phyloP scores from a whole-genome alignment of 1,140 invertebrate genomes.

The Hycleus cichorii region DNA sequence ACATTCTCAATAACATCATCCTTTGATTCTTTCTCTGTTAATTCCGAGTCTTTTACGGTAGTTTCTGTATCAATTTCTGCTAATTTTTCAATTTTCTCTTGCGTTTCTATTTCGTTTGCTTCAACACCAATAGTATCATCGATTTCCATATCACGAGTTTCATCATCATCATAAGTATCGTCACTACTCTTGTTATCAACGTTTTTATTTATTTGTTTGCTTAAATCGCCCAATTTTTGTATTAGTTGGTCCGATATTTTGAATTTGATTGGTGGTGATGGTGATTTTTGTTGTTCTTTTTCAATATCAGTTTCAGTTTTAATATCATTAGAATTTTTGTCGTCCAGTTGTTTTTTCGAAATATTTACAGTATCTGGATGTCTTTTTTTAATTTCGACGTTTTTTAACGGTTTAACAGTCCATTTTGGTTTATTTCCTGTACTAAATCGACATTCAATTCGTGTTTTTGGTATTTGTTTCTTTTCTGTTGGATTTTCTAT shows the following conservation, averaged over 20 bases:
- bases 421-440: too few species aligned
- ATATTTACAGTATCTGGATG: neutral
- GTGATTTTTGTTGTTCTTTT: neutral
- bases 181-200: neutral
- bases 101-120: slow-evolving; percentile 3
- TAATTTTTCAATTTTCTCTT: slow-evolving; percentile 6
- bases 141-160: neutral
- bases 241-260: slow-evolving; percentile 33
- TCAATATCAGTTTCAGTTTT: neutral
- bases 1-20: neutral
- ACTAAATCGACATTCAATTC: too few species aligned
- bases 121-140: neutral
- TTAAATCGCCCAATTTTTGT: slow-evolving; percentile 9
- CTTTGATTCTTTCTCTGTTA: neutral
- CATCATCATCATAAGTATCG: neutral
- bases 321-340: neutral
- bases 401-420: too few species aligned
- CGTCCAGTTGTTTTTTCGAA: neutral
- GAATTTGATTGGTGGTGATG: slow-evolving; percentile 20
- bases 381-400: too few species aligned
- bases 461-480: too few species aligned
- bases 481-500: too few species aligned
- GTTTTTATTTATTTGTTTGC: neutral
- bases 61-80: neutral
- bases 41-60: too few species aligned